Conservation (phyloP, 1,140 invertebrate genomes). For the Hypsibius dujardini region DNA sequence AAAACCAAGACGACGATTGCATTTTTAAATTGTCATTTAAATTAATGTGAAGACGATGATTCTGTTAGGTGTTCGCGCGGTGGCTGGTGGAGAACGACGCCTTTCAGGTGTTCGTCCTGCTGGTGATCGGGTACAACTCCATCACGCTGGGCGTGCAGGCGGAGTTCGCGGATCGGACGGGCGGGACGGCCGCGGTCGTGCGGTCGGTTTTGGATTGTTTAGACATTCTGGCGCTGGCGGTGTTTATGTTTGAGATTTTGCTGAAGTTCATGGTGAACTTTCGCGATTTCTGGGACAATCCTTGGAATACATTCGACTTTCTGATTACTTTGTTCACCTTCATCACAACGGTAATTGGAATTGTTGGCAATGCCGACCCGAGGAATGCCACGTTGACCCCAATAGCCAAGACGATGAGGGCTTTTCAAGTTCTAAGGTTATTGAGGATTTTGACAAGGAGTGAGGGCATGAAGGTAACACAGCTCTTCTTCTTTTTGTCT, state of each 20-base stretch:
- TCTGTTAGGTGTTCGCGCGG: background rate
- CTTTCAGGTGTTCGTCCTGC: slow-evolving; percentile 5
- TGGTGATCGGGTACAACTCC: slow-evolving; percentile 9
- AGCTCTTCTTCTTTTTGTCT: background rate
- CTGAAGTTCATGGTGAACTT: slow-evolving; percentile 29
- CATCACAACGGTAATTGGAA: slow-evolving; percentile 22
- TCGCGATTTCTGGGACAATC: slow-evolving; percentile 26
- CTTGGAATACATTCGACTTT: slow-evolving; percentile 28
- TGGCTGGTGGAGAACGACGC: slow-evolving; percentile 8
- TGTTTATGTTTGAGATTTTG: slow-evolving; percentile 27
- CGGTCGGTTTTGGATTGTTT: slow-evolving; percentile 22
- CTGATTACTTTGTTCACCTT: slow-evolving; percentile 24
- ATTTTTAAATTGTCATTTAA: background rate
- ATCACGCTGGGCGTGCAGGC: slow-evolving; percentile 1
- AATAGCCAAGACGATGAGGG: slow-evolving; percentile 25
- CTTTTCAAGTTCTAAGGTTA: slow-evolving; percentile 26
- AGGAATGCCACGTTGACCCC: slow-evolving; percentile 11
- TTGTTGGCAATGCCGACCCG: slow-evolving; percentile 1
- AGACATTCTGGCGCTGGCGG: slow-evolving; percentile 26
- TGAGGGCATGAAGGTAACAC: slow-evolving; percentile 18
- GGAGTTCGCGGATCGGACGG: background rate
- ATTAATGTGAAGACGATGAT: no score
- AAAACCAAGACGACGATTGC: no score
- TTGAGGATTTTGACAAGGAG: slow-evolving; percentile 28
- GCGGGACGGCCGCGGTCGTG: background rate